Percentiles rank a stretch among this genome's conserved stretches.
Conservation (phyloP, 2,888 invertebrate genomes). For the Neoitamus cyanurus region DNA sequence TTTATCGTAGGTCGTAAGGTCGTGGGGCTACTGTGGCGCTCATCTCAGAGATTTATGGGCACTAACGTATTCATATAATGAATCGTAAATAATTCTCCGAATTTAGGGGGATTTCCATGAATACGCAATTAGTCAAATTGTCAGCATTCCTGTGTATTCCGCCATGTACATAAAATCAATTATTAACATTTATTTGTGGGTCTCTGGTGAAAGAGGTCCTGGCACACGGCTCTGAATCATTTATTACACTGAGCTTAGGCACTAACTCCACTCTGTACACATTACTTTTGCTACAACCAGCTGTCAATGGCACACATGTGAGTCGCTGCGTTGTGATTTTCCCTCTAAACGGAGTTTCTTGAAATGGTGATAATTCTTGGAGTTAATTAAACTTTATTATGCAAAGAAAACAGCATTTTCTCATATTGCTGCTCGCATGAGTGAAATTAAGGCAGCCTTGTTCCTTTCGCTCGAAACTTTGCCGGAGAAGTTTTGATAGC, state of each 20-base stretch:
- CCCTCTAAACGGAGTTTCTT: background rate
- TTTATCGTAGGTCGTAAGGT: conserved; percentile 15
- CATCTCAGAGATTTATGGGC: conserved; percentile 35
- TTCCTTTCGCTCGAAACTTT: background rate
- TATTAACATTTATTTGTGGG: conserved; percentile 25
- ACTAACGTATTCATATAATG: conserved; percentile 42
- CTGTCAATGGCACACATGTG: conserved; percentile 4
- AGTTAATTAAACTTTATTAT: conserved; percentile 42
- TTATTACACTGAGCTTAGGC: conserved; percentile 18
- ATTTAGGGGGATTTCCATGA: conserved; percentile 37
- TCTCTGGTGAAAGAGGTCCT: background rate
- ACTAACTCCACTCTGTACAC: background rate
- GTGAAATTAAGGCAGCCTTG: conserved; percentile 10
- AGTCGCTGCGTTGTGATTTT: background rate
- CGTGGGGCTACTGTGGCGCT: background rate
- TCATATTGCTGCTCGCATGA: conserved; percentile 8
- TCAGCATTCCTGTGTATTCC: conserved; percentile 24
- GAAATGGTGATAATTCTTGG: conserved; percentile 31
- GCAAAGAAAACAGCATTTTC: conserved; percentile 29
- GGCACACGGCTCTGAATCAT: conserved; percentile 28
- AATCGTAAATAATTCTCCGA: conserved; percentile 39
- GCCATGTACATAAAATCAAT: conserved; percentile 37
- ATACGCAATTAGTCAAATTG: conserved; percentile 43
- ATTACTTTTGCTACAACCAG: background rate
- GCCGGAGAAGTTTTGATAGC: conserved; percentile 13